Percentiles rank a stretch among this genome's conserved stretches.
phyloP scores from a whole-genome alignment of 2,113 vertebrate species.

The Lethenteron camtschaticum region DNA sequence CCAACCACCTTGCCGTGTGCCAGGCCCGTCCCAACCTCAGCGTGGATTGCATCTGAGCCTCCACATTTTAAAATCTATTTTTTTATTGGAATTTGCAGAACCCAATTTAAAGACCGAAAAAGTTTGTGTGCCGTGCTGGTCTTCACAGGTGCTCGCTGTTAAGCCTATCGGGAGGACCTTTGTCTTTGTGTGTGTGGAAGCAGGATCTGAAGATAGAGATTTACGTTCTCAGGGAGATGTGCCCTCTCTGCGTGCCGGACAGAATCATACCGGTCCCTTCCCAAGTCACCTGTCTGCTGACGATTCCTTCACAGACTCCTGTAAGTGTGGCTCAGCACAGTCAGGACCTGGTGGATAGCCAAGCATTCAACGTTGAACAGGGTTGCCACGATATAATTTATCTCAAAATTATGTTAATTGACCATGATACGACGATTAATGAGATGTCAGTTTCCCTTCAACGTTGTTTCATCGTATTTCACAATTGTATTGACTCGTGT shows the following conservation, averaged over 20 bases:
- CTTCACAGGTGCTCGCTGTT: background rate
- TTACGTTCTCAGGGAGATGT: conserved; percentile 85
- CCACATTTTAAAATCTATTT: background rate
- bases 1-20: too few species aligned
- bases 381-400: too few species aligned
- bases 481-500: too few species aligned
- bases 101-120: background rate
- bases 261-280: conserved; percentile 52
- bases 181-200: conserved; percentile 3
- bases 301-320: conserved; percentile 22
- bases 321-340: too few species aligned
- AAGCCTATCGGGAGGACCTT: background rate
- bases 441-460: too few species aligned
- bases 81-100: background rate
- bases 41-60: background rate
- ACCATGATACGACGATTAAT: too few species aligned
- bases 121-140: too few species aligned
- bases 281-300: conserved; percentile 56
- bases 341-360: too few species aligned
- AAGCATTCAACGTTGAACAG: too few species aligned
- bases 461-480: too few species aligned
- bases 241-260: conserved; percentile 54
- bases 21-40: background rate
- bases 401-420: too few species aligned
- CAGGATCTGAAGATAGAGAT: conserved; percentile 86